Conservation (phyloP, 2,113 vertebrate genomes). For the Entomyzon cyanotis region DNA sequence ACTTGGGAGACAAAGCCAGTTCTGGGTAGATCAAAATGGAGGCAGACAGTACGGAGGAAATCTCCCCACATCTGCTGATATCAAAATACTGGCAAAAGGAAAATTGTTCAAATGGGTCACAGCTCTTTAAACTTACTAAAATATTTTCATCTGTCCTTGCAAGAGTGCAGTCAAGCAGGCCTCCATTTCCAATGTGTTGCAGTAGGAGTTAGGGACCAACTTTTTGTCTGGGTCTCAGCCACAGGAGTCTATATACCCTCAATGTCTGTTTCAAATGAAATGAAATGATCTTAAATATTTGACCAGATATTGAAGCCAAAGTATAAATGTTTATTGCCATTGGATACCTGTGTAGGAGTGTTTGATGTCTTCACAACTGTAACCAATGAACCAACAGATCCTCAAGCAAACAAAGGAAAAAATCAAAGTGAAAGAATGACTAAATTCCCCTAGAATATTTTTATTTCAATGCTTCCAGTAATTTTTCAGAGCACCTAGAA, state of each 20-base stretch:
- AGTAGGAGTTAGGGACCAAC: background rate
- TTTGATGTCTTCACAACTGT: background rate
- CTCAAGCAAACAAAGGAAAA: background rate
- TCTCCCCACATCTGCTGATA: background rate
- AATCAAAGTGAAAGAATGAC: background rate
- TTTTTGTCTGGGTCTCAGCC: background rate
- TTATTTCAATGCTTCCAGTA: background rate
- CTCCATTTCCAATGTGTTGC: background rate
- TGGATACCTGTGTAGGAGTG: background rate
- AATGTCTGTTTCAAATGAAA: background rate
- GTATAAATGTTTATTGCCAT: background rate
- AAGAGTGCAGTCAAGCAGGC: background rate
- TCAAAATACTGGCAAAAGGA: background rate
- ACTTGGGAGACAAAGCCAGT: fast-evolving
- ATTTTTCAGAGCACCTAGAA: background rate
- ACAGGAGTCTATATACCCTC: background rate
- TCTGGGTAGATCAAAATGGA: background rate
- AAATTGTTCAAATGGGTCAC: background rate
- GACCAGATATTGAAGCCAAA: background rate
- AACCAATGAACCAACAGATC: background rate
- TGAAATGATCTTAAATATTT: background rate
- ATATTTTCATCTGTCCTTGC: background rate
- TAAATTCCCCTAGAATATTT: background rate
- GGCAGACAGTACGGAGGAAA: background rate
- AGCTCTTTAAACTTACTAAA: background rate